Evolutionary conservation across 1,140 invertebrate species (phyloP).

Genomic region (Scaptomyza hsui): DNA sequence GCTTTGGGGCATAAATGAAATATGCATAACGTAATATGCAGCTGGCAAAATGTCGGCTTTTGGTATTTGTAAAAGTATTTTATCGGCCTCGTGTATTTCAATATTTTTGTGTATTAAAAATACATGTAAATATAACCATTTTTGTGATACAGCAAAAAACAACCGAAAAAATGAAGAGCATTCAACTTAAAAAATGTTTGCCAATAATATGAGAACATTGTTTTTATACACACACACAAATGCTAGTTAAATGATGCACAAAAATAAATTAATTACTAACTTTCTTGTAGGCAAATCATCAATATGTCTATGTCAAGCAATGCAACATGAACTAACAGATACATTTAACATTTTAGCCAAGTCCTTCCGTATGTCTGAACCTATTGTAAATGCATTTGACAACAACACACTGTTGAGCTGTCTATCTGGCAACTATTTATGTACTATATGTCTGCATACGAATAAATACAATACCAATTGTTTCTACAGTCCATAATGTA

Average conservation of each 20-base stretch:
- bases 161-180: neutral
- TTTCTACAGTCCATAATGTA: neutral
- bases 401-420: neutral
- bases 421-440: neutral
- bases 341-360: neutral
- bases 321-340: neutral
- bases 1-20: slow-evolving; percentile 61
- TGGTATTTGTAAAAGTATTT: slow-evolving; percentile 69
- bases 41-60: slow-evolving; percentile 70
- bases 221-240: neutral
- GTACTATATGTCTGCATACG: neutral
- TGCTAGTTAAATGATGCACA: too few relatives aligned
- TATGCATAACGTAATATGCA: slow-evolving; percentile 72
- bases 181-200: neutral
- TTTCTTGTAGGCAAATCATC: neutral
- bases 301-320: neutral
- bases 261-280: neutral
- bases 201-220: neutral
- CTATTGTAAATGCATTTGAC: neutral
- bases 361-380: neutral
- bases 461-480: too few relatives aligned
- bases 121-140: slow-evolving; percentile 3
- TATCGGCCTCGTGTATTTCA: slow-evolving; percentile 53
- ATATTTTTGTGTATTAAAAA: slow-evolving; percentile 42
- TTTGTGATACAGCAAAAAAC: neutral